phyloP scores from a whole-genome alignment of 1,140 invertebrate genomes.

The Trichonephila inaurata region DNA sequence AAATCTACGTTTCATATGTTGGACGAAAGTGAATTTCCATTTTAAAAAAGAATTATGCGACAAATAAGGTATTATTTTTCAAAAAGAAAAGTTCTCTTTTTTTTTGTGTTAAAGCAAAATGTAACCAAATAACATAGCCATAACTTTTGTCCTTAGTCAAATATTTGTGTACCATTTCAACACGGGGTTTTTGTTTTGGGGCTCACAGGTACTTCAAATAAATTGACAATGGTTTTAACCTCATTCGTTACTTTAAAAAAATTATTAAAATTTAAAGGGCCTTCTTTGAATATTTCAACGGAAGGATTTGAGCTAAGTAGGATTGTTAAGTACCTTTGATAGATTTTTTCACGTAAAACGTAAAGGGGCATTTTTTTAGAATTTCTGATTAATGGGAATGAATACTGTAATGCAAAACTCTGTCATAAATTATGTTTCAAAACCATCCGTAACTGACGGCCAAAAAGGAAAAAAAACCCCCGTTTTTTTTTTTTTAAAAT shows the following conservation, averaged over 20 bases:
- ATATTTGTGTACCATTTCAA: not conserved
- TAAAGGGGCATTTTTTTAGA: not conserved
- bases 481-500: not conserved
- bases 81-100: too few relatives aligned
- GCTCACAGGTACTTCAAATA: not conserved
- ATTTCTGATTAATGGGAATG: slow-evolving; percentile 4
- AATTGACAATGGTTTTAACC: not conserved
- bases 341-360: not conserved
- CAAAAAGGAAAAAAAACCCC: not conserved
- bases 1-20: too few relatives aligned
- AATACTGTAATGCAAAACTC: not conserved
- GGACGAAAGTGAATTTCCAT: too few relatives aligned
- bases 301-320: slow-evolving; percentile 21
- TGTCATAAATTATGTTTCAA: not conserved
- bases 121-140: too few relatives aligned
- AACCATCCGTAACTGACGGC: not conserved
- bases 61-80: too few relatives aligned
- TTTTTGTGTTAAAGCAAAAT: too few relatives aligned
- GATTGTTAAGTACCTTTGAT: not conserved
- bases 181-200: not conserved
- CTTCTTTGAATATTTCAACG: not conserved
- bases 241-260: not conserved
- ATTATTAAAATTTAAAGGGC: slow-evolving; percentile 12
- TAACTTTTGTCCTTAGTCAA: not conserved
- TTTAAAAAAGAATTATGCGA: too few relatives aligned